A percentile compares a stretch with the other conserved stretches of the same genome.
Conservation (phyloP, 2,888 invertebrate genomes). For the Cyclophora albipunctata region DNA sequence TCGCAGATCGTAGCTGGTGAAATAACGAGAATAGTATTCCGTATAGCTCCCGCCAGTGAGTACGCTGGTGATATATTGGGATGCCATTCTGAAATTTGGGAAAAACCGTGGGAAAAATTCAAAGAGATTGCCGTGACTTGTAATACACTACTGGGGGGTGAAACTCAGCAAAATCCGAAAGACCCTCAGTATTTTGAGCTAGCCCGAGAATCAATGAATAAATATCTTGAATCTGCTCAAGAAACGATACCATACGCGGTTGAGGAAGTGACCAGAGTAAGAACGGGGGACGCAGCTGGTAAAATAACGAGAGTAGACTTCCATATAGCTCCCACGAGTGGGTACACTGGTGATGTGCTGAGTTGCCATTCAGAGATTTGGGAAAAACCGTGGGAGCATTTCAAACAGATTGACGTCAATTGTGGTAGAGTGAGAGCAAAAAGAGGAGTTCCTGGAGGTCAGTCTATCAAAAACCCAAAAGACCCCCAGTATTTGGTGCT, state of each 20-base stretch:
- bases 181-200: constrained; percentile 24
- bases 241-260: too few relatives aligned
- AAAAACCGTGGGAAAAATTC: constrained; percentile 19
- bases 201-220: constrained; percentile 29
- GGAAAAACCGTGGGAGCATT: constrained; percentile 26
- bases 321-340: constrained; percentile 4
- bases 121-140: constrained; percentile 22
- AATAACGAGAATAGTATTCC: constrained; percentile 21
- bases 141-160: constrained; percentile 1
- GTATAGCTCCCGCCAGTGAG: constrained; percentile 8
- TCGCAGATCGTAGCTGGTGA: constrained; percentile 29
- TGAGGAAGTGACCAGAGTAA: too few relatives aligned
- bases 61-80: constrained; percentile 8
- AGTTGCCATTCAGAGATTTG: constrained; percentile 31
- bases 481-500: constrained; percentile 18
- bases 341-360: constrained; percentile 6
- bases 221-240: constrained; percentile 16
- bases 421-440: constrained; percentile 13
- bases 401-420: constrained; percentile 23
- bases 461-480: constrained; percentile 12
- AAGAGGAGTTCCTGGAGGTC: constrained; percentile 18
- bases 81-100: constrained; percentile 25
- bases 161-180: background rate
- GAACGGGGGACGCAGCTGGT: constrained; percentile 14
- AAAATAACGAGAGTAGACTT: constrained; percentile 21